These are phyloP conservation scores for Fragum whitleyi DNA, from an alignment of 2,888 invertebrate genomes.

Conservation along the genomic window DNA sequence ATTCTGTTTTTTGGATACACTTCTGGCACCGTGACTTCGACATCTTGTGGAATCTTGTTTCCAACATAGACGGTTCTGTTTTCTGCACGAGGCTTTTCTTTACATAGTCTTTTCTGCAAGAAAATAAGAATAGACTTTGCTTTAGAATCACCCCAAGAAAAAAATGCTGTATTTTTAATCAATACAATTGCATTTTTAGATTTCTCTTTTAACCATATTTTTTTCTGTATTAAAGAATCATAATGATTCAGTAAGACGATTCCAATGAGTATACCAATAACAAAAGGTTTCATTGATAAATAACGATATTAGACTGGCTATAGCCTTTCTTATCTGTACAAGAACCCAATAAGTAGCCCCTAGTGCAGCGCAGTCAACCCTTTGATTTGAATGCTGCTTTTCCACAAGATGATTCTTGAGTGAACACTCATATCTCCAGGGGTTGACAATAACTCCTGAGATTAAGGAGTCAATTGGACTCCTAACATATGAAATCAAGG, in stretches of 20 bases:
- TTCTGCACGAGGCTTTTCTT: slow-evolving; percentile 66
- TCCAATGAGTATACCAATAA: too few species aligned
- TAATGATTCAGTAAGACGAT: not conserved
- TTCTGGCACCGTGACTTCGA: slow-evolving; percentile 68
- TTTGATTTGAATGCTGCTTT: too few species aligned
- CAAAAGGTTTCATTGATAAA: too few species aligned
- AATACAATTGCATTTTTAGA: not conserved
- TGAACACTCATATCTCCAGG: too few species aligned
- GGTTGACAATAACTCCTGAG: too few species aligned
- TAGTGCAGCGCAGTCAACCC: too few species aligned
- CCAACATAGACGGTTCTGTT: slow-evolving; percentile 79
- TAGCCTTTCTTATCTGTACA: too few species aligned
- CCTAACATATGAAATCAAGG: too few species aligned
- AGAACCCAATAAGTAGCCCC: too few species aligned
- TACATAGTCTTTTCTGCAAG: slow-evolving; percentile 68
- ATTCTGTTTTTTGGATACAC: slow-evolving; percentile 80
- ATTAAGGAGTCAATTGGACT: too few species aligned
- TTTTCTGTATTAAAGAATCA: not conserved
- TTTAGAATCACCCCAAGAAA: not conserved
- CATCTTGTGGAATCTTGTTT: slow-evolving; percentile 66
- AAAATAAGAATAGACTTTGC: not conserved
- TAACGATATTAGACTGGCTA: too few species aligned
- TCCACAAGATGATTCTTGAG: too few species aligned
- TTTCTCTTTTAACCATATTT: not conserved
- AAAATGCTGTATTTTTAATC: not conserved